Conservation (phyloP, 1,140 invertebrate species). For the Apis florea region DNA sequence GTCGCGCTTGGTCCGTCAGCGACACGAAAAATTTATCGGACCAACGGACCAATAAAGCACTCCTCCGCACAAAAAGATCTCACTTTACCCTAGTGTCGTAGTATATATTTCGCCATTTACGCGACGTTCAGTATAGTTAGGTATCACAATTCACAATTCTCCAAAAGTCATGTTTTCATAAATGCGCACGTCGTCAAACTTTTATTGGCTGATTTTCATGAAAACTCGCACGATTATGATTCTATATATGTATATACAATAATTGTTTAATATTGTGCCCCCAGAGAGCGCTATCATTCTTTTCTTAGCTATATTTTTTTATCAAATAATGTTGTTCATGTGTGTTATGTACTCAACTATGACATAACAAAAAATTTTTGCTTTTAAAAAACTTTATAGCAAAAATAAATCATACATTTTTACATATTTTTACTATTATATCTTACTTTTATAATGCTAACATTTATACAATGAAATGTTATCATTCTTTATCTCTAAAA, state of each 20-base stretch:
- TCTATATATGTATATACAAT: neutral
- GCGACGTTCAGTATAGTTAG: slow-evolving; percentile 55
- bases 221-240: neutral
- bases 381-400: neutral
- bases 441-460: neutral
- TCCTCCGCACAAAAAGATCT: slow-evolving; percentile 50
- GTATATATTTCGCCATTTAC: slow-evolving; percentile 65
- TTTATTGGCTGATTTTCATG: slow-evolving; percentile 31
- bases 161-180: slow-evolving; percentile 43
- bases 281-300: neutral
- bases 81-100: slow-evolving; percentile 57
- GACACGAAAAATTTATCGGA: slow-evolving; percentile 17
- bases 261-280: neutral
- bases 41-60: slow-evolving; percentile 49
- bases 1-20: slow-evolving; percentile 33
- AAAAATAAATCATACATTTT: slow-evolving; percentile 28
- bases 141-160: slow-evolving; percentile 37
- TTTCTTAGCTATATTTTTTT: neutral
- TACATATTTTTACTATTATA: neutral
- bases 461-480: neutral
- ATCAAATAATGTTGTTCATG: neutral
- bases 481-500: neutral
- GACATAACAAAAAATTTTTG: neutral
- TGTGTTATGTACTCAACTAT: neutral
- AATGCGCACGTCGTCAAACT: neutral